phyloP scores from a whole-genome alignment of 1,140 invertebrate genomes.

The Heterodera carotae region DNA sequence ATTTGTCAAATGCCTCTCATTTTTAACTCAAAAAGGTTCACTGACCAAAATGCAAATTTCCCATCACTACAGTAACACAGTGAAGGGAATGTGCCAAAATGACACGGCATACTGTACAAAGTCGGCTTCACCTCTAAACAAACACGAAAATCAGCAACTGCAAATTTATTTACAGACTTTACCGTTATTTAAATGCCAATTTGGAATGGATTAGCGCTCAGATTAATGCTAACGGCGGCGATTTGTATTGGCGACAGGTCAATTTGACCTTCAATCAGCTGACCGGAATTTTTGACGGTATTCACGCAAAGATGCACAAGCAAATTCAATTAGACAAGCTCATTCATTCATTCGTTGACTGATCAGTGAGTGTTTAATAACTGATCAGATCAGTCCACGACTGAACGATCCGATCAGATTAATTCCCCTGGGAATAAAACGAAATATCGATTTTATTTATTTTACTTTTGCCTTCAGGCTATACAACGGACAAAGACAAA shows the following conservation, averaged over 20 bases:
- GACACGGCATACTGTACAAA: constrained; percentile 52
- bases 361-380: too few relatives aligned
- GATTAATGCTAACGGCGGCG: constrained; percentile 20
- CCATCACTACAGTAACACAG: constrained; percentile 60
- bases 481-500: constrained; percentile 11
- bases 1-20: constrained; percentile 6
- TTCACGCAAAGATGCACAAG: constrained; percentile 12
- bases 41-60: constrained; percentile 61
- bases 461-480: constrained; percentile 5
- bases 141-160: constrained; percentile 29
- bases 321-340: not conserved
- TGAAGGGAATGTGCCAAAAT: constrained; percentile 50
- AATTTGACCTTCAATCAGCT: constrained; percentile 59
- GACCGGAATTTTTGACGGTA: constrained; percentile 49
- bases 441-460: not conserved
- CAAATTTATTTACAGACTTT: constrained; percentile 54
- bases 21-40: constrained; percentile 33
- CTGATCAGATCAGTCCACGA: too few relatives aligned
- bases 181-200: constrained; percentile 43
- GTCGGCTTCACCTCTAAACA: constrained; percentile 38
- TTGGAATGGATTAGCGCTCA: constrained; percentile 60
- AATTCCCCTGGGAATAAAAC: too few relatives aligned
- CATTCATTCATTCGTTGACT: too few relatives aligned
- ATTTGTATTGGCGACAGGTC: constrained; percentile 60
- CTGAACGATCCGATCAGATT: too few relatives aligned